Conservation (phyloP, 2,888 invertebrate species). For the Heteromyza rotundicornis region DNA sequence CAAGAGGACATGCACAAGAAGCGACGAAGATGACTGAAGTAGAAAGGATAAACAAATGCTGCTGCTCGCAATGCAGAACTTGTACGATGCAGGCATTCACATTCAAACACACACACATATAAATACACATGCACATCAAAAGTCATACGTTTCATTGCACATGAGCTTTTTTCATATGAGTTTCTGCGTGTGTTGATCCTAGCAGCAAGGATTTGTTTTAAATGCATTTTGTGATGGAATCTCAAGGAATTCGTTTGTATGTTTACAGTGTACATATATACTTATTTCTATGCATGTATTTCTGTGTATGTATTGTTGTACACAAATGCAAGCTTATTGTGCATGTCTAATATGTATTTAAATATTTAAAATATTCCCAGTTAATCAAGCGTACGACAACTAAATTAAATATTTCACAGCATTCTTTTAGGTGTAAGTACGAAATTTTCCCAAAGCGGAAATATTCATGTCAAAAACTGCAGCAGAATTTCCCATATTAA, state of each 20-base stretch:
- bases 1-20: not conserved
- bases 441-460: too few relatives aligned
- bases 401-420: conserved; percentile 52
- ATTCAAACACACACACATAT: not conserved
- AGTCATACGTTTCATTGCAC: not conserved
- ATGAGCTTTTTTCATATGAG: too few relatives aligned
- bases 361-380: conserved; percentile 27
- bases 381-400: conserved; percentile 41
- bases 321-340: conserved; percentile 36
- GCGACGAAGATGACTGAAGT: not conserved
- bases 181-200: not conserved
- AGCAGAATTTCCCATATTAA: too few relatives aligned
- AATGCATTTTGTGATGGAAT: not conserved
- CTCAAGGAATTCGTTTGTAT: not conserved
- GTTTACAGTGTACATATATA: not conserved
- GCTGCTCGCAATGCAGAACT: not conserved
- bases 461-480: too few relatives aligned
- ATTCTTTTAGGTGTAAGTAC: conserved; percentile 41
- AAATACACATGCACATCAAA: not conserved
- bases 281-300: not conserved
- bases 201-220: conserved; percentile 2
- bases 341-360: conserved; percentile 44
- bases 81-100: not conserved
- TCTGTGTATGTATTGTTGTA: not conserved
- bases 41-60: not conserved